phyloP scores from a whole-genome alignment of 2,888 invertebrate genomes.

The Scelioninae gen. 2 region DNA sequence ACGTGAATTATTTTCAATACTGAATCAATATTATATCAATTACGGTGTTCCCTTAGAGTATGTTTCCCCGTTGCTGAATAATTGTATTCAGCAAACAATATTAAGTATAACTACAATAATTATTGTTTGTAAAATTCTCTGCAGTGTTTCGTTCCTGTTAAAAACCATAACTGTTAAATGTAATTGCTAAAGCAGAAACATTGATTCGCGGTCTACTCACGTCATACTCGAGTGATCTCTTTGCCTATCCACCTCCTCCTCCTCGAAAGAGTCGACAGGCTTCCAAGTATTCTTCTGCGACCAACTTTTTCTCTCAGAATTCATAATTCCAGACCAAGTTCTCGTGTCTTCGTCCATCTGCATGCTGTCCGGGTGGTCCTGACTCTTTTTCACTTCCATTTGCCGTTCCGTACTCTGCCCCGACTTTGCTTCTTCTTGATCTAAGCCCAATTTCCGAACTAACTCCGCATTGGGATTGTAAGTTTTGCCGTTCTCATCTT shows the following conservation, averaged over 20 bases:
- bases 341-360: conserved; percentile 56
- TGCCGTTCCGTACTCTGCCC: conserved; percentile 50
- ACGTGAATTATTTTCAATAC: too few species aligned
- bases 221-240: conserved; percentile 49
- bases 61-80: too few species aligned
- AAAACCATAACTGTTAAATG: too few species aligned
- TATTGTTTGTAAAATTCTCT: too few species aligned
- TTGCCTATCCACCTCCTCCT: conserved; percentile 45
- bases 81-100: too few species aligned
- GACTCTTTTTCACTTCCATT: conserved; percentile 25
- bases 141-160: too few species aligned
- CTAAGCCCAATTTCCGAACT: conserved; percentile 69
- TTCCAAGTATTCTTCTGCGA: conserved; percentile 52
- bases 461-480: conserved; percentile 72
- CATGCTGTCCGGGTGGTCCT: conserved; percentile 32
- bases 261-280: conserved; percentile 47
- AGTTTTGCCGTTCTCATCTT: conserved; percentile 70
- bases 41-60: too few species aligned
- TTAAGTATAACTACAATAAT: too few species aligned
- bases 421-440: conserved; percentile 62
- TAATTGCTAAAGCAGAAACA: conserved; percentile 1
- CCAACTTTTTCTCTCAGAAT: conserved; percentile 54
- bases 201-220: conserved; percentile 34
- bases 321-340: conserved; percentile 62
- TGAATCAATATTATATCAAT: too few species aligned